Evolutionary conservation across 2,797 vertebrate species (phyloP).

Genomic region (Agapornis canus): DNA sequence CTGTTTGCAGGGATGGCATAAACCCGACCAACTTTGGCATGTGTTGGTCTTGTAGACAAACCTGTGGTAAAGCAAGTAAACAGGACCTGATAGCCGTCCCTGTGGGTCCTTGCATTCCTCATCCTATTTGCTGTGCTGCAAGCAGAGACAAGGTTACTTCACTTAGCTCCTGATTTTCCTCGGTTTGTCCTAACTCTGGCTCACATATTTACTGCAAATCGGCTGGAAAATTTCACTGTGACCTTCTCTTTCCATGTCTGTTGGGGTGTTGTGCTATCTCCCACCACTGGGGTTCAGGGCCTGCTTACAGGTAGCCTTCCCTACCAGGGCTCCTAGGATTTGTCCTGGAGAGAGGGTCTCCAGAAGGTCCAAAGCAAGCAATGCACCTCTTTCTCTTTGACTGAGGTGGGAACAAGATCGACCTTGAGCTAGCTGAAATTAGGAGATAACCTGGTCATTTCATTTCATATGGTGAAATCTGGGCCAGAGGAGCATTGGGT

Average conservation of each 20-base stretch:
- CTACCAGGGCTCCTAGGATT: neutral
- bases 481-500: neutral
- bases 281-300: neutral
- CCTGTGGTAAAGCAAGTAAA: neutral
- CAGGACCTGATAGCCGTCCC: neutral
- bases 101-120: too few species aligned
- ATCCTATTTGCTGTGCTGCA: neutral
- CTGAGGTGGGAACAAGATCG: neutral
- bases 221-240: neutral
- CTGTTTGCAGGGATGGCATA: fast-evolving
- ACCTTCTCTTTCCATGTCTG: neutral
- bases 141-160: neutral
- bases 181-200: neutral
- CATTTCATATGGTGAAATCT: neutral
- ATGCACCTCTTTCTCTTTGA: neutral
- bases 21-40: neutral
- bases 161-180: neutral
- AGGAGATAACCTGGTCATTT: neutral
- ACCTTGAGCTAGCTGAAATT: neutral
- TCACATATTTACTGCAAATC: neutral
- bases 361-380: neutral
- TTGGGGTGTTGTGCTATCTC: fast-evolving
- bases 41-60: neutral
- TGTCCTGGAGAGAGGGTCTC: neutral
- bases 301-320: neutral